Percentiles rank a stretch among this genome's conserved stretches.
Conservation (phyloP, 2,113 vertebrate genomes). For the Jacana jacana region DNA sequence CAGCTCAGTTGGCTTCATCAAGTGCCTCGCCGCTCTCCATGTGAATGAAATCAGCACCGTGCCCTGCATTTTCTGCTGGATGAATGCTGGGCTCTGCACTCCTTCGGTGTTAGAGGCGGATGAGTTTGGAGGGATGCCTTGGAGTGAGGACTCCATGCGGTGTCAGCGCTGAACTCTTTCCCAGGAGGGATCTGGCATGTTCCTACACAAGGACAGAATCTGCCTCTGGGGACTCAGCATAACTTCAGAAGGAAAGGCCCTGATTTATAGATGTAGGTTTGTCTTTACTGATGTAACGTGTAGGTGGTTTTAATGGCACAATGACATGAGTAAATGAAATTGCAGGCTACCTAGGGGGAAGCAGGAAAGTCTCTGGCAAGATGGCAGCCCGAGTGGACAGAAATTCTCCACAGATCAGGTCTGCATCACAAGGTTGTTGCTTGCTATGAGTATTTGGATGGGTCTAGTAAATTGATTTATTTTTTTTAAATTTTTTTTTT, state of each 20-base stretch:
- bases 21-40: background rate
- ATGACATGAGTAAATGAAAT: background rate
- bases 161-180: background rate
- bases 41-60: background rate
- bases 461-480: background rate
- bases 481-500: background rate
- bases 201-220: accelerated
- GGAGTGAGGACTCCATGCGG: background rate
- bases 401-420: background rate
- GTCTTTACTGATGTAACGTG: background rate
- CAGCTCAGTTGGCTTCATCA: constrained; percentile 6
- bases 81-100: background rate
- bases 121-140: background rate
- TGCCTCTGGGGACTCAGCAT: accelerated
- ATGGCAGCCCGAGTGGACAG: background rate
- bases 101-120: background rate
- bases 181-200: background rate
- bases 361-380: background rate
- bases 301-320: background rate
- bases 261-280: background rate
- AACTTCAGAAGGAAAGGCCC: background rate
- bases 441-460: background rate
- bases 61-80: background rate
- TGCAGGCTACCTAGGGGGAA: background rate
- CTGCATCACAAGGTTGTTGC: accelerated